A percentile compares a stretch with the other conserved stretches of the same genome.
Evolutionary conservation across 2,888 invertebrate species (phyloP).

Genomic region (Drosophila tripunctata): DNA sequence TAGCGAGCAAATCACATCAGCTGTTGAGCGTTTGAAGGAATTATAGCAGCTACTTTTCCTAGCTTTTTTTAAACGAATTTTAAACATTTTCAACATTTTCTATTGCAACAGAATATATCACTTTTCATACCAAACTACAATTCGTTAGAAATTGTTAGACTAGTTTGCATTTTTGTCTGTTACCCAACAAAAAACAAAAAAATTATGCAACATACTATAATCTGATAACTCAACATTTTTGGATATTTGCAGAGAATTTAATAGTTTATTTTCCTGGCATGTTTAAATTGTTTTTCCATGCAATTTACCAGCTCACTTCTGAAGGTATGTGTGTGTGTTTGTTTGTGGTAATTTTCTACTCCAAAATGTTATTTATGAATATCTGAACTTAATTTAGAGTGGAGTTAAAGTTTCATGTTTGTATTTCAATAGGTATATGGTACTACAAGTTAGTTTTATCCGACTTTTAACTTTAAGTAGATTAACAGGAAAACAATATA

Average conservation of each 20-base stretch:
- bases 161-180: background rate
- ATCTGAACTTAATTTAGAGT: background rate
- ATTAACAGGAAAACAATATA: background rate
- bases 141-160: background rate
- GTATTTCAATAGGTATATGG: background rate
- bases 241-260: background rate
- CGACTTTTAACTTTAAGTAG: background rate
- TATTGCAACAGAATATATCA: background rate
- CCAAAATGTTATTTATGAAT: background rate
- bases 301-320: background rate
- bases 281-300: background rate
- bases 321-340: background rate
- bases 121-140: no score
- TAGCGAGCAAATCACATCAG: background rate
- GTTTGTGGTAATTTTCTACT: background rate
- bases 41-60: no score
- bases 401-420: background rate
- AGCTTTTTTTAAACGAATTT: no score
- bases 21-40: background rate
- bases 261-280: background rate
- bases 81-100: no score
- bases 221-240: background rate
- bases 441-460: background rate
- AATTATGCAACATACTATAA: no score
- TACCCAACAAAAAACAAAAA: background rate